Evolutionary conservation across 1,140 invertebrate genomes (phyloP).

Genomic region (Penaeus japonicus): DNA sequence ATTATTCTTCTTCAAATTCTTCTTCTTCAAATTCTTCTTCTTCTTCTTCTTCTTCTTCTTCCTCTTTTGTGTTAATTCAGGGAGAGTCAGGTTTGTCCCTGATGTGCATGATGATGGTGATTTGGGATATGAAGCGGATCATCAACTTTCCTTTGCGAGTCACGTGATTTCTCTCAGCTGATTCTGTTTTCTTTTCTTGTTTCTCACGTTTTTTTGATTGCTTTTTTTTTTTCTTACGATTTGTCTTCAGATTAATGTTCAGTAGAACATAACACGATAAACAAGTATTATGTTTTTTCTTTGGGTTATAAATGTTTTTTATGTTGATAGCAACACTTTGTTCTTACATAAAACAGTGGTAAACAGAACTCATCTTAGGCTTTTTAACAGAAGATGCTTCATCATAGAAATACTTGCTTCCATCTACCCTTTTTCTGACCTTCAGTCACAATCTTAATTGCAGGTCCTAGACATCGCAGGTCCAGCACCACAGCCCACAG

Average conservation of each 20-base stretch:
- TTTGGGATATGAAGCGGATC: too few relatives aligned
- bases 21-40: background rate
- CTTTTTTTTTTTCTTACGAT: background rate
- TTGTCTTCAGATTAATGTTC: too few relatives aligned
- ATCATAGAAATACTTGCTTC: background rate
- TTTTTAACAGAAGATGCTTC: too few relatives aligned
- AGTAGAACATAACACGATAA: too few relatives aligned
- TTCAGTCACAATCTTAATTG: background rate
- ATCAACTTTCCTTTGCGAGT: background rate
- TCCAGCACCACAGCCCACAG: constrained; percentile 80
- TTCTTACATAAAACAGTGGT: too few relatives aligned
- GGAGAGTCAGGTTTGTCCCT: too few relatives aligned
- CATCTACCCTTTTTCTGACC: background rate
- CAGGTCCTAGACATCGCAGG: constrained; percentile 86
- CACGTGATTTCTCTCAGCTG: background rate
- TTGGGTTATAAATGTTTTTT: too few relatives aligned
- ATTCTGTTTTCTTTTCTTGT: background rate
- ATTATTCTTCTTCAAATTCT: too few relatives aligned
- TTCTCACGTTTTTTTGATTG: background rate
- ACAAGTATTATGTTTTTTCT: too few relatives aligned
- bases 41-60: background rate
- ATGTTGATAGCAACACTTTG: too few relatives aligned
- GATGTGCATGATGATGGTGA: too few relatives aligned
- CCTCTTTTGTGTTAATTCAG: background rate
- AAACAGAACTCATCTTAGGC: too few relatives aligned